Evolutionary conservation across 2,888 invertebrate genomes (phyloP), one percentile per base, ranked within the genome.

Genomic region (Miltochrista miniata): DNA sequence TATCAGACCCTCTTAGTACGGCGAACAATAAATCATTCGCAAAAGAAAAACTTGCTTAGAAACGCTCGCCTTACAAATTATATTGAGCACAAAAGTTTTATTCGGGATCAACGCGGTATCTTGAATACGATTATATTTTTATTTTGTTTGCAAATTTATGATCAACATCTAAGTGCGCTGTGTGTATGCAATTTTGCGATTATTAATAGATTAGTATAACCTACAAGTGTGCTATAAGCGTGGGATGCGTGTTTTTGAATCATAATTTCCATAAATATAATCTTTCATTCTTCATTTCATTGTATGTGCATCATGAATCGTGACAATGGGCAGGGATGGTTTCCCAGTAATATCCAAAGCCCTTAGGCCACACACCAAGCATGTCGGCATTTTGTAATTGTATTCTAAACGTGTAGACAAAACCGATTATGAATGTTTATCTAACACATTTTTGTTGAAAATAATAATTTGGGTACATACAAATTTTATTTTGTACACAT

Each of bases 201-300:
- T 60, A 64, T 64, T 57, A 58, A 67, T 67, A 57, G 52, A 51
- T 45, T 51, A 48, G 45, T 36, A 67, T 67, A 55, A 52, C 47
- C 45, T 52, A 48, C n/a, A n/a, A n/a, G n/a, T n/a, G 18, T 24
- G 5, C 18, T 4, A 24, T 24, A 24, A n/a, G n/a, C 60, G 51
- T 67, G 57, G 60, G 60, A 66, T 59, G 53, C 53, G 57, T 53
- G 3, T 3, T 10, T 10, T 31, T 7, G 8, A 11, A 58, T 67
- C 52, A 52, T 67, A 52, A 67, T 64, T 61, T 58, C 37, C 54
- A 38, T 53, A 54, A 48, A 47, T 5, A 53, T 57, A 64, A 64
- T 24, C 2, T 5, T 63, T 63, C 57, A 45, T 54, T 66, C 61
- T 66, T 66, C 59, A 66, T 37, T 30, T 45, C 54, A 54, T 50